These are phyloP conservation scores for Coccyzus lansbergi DNA, from an alignment of 2,797 vertebrate species.

Conservation along the genomic window DNA sequence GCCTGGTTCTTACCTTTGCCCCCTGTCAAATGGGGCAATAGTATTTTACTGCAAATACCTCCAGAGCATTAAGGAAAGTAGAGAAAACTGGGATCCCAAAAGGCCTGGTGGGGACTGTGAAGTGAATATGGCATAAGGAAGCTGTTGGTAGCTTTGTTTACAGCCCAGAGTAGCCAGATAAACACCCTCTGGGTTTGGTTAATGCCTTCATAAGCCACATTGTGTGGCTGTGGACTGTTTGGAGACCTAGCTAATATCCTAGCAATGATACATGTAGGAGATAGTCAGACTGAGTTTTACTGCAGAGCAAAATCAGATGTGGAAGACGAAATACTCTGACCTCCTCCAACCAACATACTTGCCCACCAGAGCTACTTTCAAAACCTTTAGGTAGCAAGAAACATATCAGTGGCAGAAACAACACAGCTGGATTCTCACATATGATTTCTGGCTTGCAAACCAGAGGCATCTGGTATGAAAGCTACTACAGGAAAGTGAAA, in stretches of 20 bases:
- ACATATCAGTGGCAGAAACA: background rate
- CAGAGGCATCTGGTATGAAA: background rate
- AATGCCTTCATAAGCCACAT: background rate
- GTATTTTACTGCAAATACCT: background rate
- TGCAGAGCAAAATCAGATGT: background rate
- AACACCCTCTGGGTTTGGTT: background rate
- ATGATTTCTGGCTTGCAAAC: background rate
- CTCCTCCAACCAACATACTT: background rate
- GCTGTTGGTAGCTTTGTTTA: background rate
- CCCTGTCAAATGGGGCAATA: background rate
- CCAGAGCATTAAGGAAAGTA: background rate
- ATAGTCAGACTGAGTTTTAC: background rate
- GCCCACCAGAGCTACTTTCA: background rate
- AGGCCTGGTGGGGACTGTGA: background rate
- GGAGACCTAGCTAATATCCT: background rate
- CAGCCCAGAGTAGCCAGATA: background rate
- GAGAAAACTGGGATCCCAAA: background rate
- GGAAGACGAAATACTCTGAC: background rate
- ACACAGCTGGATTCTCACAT: background rate
- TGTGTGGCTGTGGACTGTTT: background rate
- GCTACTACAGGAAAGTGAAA: constrained; percentile 1
- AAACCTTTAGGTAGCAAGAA: background rate
- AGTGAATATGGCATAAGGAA: background rate
- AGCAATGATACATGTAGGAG: background rate
- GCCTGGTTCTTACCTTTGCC: background rate